These are phyloP conservation scores for Lutjanus erythropterus DNA, from an alignment of 2,113 vertebrate species.

Conservation along the genomic window DNA sequence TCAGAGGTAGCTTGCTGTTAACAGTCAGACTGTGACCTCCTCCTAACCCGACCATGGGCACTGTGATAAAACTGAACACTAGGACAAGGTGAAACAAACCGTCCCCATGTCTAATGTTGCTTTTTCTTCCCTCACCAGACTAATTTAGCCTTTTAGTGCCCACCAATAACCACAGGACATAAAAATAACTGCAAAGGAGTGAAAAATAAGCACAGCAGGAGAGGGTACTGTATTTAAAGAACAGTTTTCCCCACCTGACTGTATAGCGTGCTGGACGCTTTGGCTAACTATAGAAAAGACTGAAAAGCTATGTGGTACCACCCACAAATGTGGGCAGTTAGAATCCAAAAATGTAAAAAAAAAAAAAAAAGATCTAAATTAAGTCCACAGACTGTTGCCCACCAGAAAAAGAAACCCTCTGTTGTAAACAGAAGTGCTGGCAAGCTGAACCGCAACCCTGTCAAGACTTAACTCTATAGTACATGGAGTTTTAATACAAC, in stretches of 20 bases:
- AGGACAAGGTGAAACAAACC: background rate
- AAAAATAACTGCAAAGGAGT: constrained; percentile 29
- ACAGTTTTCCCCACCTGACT: background rate
- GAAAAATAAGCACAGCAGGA: constrained; percentile 1
- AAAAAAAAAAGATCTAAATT: constrained; percentile 8
- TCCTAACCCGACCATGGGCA: background rate
- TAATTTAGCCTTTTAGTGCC: constrained; percentile 7
- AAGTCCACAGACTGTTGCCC: background rate
- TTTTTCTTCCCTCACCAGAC: constrained; percentile 9
- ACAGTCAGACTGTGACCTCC: background rate
- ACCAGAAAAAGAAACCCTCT: constrained; percentile 7
- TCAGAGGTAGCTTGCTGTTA: background rate
- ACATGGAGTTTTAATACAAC: background rate
- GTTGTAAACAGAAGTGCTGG: constrained; percentile 15
- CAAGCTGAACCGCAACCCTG: constrained; percentile 5
- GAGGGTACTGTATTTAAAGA: background rate
- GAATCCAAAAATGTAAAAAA: background rate
- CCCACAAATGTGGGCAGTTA: constrained; percentile 8
- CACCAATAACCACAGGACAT: background rate
- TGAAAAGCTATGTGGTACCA: background rate
- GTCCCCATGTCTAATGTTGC: background rate
- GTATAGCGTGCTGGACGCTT: background rate
- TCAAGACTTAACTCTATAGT: background rate
- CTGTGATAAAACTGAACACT: background rate
- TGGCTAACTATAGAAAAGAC: constrained; percentile 24